phyloP scores from a whole-genome alignment of 2,888 invertebrate genomes.

The Salticus scenicus region DNA sequence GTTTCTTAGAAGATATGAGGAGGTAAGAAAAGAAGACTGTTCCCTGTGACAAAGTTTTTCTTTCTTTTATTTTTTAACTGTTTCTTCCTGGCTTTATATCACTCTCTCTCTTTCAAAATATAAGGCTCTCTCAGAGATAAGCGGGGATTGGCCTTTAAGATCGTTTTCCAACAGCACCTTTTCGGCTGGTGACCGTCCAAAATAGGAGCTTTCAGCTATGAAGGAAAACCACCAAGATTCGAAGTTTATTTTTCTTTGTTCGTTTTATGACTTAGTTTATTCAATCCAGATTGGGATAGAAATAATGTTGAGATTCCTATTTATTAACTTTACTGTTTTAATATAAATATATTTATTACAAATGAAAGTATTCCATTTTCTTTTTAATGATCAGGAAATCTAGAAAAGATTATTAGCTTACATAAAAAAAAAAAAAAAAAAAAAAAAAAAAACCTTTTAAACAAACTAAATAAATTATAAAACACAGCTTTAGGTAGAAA shows the following conservation, averaged over 20 bases:
- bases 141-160: conserved; percentile 52
- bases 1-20: conserved; percentile 47
- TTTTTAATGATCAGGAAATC: too few relatives aligned
- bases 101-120: conserved; percentile 13
- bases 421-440: too few relatives aligned
- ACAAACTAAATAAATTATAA: too few relatives aligned
- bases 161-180: conserved; percentile 47
- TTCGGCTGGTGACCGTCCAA: conserved; percentile 3
- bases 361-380: too few relatives aligned
- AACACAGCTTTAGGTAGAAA: too few relatives aligned
- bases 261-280: too few relatives aligned
- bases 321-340: too few relatives aligned
- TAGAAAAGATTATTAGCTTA: too few relatives aligned
- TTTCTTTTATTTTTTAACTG: conserved; percentile 17
- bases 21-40: conserved; percentile 30
- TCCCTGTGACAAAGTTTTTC: conserved; percentile 23
- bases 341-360: too few relatives aligned
- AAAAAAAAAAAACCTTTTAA: too few relatives aligned
- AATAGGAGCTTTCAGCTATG: conserved; percentile 21
- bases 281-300: too few relatives aligned
- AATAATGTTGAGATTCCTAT: too few relatives aligned
- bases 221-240: not conserved
- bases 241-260: conserved; percentile 16
- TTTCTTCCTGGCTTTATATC: conserved; percentile 32
- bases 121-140: conserved; percentile 30